Percentiles rank a stretch among this genome's conserved stretches.
phyloP scores from a whole-genome alignment of 2,797 vertebrate species.

The Fundulus diaphanus region DNA sequence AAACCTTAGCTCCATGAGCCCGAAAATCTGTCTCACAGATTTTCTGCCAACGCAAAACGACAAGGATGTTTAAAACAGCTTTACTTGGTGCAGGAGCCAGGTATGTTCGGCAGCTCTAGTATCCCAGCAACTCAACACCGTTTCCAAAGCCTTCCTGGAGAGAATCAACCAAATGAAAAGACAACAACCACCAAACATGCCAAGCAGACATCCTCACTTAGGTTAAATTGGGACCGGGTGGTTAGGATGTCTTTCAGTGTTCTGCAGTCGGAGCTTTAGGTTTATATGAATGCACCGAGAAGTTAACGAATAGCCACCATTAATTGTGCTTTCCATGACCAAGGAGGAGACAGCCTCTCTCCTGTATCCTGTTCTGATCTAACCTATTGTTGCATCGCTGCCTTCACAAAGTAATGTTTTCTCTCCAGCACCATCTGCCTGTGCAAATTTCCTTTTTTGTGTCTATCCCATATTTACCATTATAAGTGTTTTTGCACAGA shows the following conservation, averaged over 20 bases:
- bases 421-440: constrained; percentile 57
- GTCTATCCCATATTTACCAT: constrained; percentile 1
- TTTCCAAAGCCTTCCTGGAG: constrained; percentile 21
- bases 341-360: constrained; percentile 33
- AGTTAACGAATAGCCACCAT: constrained; percentile 6
- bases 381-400: constrained; percentile 35
- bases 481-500: background rate
- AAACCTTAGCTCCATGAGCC: constrained; percentile 23
- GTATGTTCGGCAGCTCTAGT: constrained; percentile 67
- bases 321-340: constrained; percentile 55
- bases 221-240: constrained; percentile 11
- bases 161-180: constrained; percentile 37
- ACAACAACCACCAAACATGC: constrained; percentile 48
- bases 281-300: constrained; percentile 1
- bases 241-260: constrained; percentile 4
- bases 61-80: constrained; percentile 35
- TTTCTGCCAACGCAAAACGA: constrained; percentile 22
- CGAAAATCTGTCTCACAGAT: constrained; percentile 21
- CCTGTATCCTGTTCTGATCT: constrained; percentile 35
- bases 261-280: background rate
- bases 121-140: constrained; percentile 43
- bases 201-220: constrained; percentile 26
- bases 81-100: constrained; percentile 42
- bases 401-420: constrained; percentile 70
- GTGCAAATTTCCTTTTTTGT: constrained; percentile 50